Percentiles rank a stretch among this genome's conserved stretches.
phyloP scores from a whole-genome alignment of 2,113 vertebrate genomes.

The Muntiacus reevesi region DNA sequence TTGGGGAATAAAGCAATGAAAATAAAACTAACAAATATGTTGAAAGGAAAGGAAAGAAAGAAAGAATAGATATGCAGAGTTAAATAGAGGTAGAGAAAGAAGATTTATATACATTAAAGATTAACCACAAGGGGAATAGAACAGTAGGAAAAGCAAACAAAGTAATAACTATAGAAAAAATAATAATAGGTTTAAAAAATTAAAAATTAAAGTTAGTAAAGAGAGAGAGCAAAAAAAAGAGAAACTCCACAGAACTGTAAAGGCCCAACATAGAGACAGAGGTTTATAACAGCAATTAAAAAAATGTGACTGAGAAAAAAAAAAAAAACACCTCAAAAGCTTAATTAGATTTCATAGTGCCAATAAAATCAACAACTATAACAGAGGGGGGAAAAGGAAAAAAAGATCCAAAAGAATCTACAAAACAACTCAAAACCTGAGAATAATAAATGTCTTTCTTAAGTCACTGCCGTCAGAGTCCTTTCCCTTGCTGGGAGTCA shows the following conservation, averaged over 20 bases:
- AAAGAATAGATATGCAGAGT: background rate
- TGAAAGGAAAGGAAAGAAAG: background rate
- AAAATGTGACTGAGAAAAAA: background rate
- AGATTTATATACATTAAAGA: background rate
- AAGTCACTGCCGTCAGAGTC: background rate
- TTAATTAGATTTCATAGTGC: background rate
- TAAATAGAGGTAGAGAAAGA: background rate
- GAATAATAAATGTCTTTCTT: background rate
- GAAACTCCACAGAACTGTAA: background rate
- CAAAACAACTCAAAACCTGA: background rate
- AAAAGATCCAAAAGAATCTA: background rate
- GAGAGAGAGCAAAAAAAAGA: background rate
- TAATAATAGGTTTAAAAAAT: background rate
- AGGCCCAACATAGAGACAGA: background rate
- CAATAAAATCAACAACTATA: background rate
- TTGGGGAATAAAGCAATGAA: background rate
- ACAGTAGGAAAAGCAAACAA: background rate
- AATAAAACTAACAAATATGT: background rate
- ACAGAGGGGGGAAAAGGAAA: accelerated
- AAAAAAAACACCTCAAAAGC: background rate
- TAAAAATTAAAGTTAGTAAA: background rate
- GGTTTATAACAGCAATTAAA: background rate
- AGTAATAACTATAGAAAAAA: background rate
- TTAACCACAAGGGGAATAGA: background rate
- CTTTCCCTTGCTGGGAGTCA: background rate